Conservation (phyloP, 2,797 vertebrate species). For the Sebastes miniatus region DNA sequence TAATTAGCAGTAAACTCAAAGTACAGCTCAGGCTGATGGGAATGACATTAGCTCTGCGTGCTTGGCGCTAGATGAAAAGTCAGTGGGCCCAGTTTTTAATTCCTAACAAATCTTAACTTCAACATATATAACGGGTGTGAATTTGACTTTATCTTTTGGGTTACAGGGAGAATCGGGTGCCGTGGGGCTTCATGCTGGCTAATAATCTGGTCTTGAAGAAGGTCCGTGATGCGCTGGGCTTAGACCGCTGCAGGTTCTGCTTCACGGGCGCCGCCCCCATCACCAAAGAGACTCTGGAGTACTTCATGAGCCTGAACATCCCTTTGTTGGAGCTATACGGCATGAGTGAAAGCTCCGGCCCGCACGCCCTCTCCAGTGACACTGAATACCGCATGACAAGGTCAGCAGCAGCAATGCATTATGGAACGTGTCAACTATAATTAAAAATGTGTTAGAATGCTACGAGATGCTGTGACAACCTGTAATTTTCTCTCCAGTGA, state of each 20-base stretch:
- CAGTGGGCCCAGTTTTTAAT: neutral
- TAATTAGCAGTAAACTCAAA: neutral
- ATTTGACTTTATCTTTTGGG: neutral
- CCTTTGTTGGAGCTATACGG: constrained; percentile 82
- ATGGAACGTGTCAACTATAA: too few relatives aligned
- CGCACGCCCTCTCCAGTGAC: constrained; percentile 74
- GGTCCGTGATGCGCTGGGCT: constrained; percentile 75
- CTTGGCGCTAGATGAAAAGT: neutral
- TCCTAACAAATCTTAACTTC: neutral
- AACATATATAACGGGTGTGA: neutral
- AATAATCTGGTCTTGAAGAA: constrained; percentile 83
- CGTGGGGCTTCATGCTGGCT: constrained; percentile 83
- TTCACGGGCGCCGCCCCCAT: constrained; percentile 84
- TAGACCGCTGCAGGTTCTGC: constrained; percentile 79
- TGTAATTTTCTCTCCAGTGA: neutral
- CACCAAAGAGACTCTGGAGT: constrained; percentile 84
- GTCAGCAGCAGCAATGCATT: constrained; percentile 39
- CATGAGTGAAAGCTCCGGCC: constrained; percentile 86
- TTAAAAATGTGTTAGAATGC: neutral
- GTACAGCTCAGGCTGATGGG: neutral
- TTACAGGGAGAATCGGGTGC: constrained; percentile 75
- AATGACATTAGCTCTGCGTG: neutral
- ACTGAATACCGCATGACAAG: constrained; percentile 46
- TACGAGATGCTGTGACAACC: neutral
- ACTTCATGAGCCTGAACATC: constrained; percentile 86